phyloP scores from a whole-genome alignment of 1,140 invertebrate species.

The Drosophila pseudoobscura region DNA sequence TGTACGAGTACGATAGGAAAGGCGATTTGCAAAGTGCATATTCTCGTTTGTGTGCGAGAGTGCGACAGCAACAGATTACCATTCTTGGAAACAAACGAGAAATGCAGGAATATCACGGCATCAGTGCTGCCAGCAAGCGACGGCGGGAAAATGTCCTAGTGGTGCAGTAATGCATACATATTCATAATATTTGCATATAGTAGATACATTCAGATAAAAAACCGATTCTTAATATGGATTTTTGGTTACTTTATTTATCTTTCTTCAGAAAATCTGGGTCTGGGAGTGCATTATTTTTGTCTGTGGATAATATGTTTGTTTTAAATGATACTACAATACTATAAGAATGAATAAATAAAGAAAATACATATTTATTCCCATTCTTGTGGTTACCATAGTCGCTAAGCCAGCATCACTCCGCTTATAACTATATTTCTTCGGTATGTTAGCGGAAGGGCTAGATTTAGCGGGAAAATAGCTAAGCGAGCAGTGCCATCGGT shows the following conservation, averaged over 20 bases:
- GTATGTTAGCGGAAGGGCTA: background rate
- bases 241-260: no score
- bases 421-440: no score
- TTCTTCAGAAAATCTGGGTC: no score
- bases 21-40: constrained; percentile 57
- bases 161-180: constrained; percentile 1
- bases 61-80: constrained; percentile 21
- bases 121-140: constrained; percentile 24
- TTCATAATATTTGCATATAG: background rate
- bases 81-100: constrained; percentile 62
- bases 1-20: background rate
- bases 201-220: background rate
- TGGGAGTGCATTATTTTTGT: no score
- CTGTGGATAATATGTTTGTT: no score
- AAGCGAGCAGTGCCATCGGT: constrained; percentile 24
- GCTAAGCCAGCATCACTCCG: no score
- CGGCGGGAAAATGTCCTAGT: constrained; percentile 12
- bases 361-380: no score
- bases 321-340: no score
- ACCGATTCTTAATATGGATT: no score
- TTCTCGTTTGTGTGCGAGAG: constrained; percentile 4
- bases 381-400: no score
- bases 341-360: no score
- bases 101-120: constrained; percentile 12
- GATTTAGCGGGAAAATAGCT: background rate